Evolutionary conservation across 2,113 vertebrate genomes (phyloP), one percentile per base, ranked within the genome.

Genomic region (Daboia siamensis): DNA sequence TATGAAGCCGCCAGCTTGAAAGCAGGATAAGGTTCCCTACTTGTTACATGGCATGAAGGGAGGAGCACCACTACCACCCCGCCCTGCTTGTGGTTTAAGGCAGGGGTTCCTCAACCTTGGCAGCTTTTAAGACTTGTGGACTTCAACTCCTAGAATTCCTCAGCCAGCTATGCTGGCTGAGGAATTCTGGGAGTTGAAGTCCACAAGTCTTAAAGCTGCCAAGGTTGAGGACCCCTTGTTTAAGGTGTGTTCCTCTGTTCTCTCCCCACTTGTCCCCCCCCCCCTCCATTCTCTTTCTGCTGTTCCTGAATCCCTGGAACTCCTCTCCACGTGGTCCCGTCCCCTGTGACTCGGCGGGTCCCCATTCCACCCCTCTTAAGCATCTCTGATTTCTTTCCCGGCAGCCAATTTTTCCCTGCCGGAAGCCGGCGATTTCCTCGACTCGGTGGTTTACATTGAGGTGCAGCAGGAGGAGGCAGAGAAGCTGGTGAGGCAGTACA

Each of bases 381-480:
- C 69, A 13, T 69, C 11, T 93, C 21, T 39, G 88, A 17, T 89
- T 90, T 52, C 44, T 84, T 87, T 46, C 89, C 10, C 9, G 21
- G 21, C 92, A 99, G 98, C 98, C 95, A 99, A 99, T 97, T 99
- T 98, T 93, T 96, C 98, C 1, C 96, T 99, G 88, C 99, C 99
- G 0, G 98, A 98, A 17, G 94, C 97, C 1, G 98, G 98, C 2
- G 99, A 99, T 95, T 99, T 99, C 97, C 97, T 99, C 90, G 98
- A 99, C 29, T 98, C 96, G 0, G 99, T 99, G 95, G 95, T 97
- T 21, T 98, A 97, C 92, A 56, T 96, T 0, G 99, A 99, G 96
- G 93, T 98, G 94, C 98, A 98, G 95, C 96, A 94, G 2, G 98
- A 98, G 0, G 98, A 99, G 87, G 98, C 98, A 0, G 98, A 98